These are phyloP conservation scores for Ochropleura plecta DNA, from an alignment of 2,888 invertebrate genomes.

Conservation along the genomic window DNA sequence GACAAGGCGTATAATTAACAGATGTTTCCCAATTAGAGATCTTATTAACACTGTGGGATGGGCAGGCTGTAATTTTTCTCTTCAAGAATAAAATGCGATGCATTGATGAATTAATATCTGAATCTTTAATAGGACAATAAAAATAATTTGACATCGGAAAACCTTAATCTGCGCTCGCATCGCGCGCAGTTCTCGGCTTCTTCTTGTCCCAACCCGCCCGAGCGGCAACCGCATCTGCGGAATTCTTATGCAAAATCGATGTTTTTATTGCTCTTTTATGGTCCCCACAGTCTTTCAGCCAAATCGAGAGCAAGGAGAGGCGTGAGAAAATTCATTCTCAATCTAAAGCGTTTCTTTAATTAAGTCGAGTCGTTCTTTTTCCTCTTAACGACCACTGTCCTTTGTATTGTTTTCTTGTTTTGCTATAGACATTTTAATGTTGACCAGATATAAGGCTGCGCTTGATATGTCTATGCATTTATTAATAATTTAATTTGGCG, in stretches of 20 bases:
- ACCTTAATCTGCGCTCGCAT: slow-evolving; percentile 58
- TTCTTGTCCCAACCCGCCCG: slow-evolving; percentile 57
- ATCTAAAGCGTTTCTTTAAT: slow-evolving; percentile 83
- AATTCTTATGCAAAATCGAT: slow-evolving; percentile 83
- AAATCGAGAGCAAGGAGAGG: slow-evolving; percentile 79
- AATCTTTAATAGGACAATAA: slow-evolving; percentile 49
- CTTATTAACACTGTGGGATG: background rate
- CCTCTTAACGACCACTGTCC: slow-evolving; percentile 75
- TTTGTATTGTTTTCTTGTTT: slow-evolving; percentile 25
- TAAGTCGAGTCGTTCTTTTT: slow-evolving; percentile 78
- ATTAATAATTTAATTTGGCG: background rate
- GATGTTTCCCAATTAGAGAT: background rate
- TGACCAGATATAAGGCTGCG: background rate
- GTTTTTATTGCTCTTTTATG: slow-evolving; percentile 81
- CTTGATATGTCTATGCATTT: background rate
- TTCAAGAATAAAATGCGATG: background rate
- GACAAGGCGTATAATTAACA: slow-evolving; percentile 1
- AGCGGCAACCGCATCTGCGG: slow-evolving; percentile 71
- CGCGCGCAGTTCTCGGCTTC: slow-evolving; percentile 50
- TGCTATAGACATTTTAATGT: slow-evolving; percentile 15
- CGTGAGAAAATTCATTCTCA: slow-evolving; percentile 78
- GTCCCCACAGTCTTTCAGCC: slow-evolving; percentile 75
- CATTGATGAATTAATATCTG: slow-evolving; percentile 21
- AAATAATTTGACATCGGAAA: slow-evolving; percentile 56
- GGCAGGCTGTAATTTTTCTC: background rate